Conservation (phyloP, 2,797 vertebrate species). For the Chrysocyon brachyurus region DNA sequence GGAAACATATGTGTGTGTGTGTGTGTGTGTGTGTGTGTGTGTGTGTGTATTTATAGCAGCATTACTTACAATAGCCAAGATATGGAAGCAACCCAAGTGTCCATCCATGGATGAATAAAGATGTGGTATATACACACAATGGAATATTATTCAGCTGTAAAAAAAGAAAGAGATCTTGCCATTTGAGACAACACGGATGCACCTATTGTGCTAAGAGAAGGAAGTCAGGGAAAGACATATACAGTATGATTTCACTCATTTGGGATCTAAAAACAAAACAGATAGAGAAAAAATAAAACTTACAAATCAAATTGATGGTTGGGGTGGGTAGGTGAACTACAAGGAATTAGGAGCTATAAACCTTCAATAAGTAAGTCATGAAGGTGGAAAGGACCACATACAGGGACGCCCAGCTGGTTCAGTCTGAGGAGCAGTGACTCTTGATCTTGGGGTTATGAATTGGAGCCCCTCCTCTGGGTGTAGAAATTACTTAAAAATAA, state of each 20-base stretch:
- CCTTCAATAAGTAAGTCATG: not conserved
- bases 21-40: no score
- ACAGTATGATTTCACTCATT: not conserved
- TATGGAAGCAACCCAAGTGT: not conserved
- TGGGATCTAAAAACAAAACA: not conserved
- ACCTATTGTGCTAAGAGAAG: not conserved
- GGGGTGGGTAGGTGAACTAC: not conserved
- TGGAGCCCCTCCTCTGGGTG: not conserved
- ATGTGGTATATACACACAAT: not conserved
- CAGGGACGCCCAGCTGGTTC: not conserved
- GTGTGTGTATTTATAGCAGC: not conserved
- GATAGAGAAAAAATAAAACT: not conserved
- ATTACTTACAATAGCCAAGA: not conserved
- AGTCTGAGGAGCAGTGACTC: not conserved
- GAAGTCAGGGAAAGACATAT: not conserved
- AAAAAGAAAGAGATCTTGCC: not conserved
- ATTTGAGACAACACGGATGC: not conserved
- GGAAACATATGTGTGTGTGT: not conserved
- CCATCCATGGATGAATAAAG: not conserved
- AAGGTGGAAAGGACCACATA: no score
- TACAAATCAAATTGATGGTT: not conserved
- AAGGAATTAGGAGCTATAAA: not conserved
- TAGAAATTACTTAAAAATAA: not conserved
- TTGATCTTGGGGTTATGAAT: not conserved
- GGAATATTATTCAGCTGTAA: not conserved